These are phyloP conservation scores for Lepidurus couesii DNA, from an alignment of 1,140 invertebrate genomes.

Conservation along the genomic window DNA sequence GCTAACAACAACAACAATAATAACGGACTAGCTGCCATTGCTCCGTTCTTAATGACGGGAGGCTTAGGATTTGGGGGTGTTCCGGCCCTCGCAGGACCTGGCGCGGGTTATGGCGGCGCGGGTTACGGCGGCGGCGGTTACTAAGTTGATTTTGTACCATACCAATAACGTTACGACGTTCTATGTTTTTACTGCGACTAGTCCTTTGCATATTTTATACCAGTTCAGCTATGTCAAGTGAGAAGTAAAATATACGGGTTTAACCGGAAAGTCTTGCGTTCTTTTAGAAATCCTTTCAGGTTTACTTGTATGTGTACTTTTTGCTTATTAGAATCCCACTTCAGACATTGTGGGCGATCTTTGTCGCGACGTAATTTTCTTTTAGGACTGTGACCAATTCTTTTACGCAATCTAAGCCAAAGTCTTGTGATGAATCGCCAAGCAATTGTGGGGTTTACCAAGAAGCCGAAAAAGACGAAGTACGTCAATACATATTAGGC, in stretches of 20 bases:
- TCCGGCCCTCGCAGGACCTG: background rate
- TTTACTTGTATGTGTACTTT: no score
- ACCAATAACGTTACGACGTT: background rate
- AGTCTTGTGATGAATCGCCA: background rate
- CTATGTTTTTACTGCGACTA: background rate
- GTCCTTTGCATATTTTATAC: slow-evolving; percentile 7
- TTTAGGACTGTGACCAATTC: background rate
- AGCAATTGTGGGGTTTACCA: background rate
- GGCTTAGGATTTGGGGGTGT: background rate
- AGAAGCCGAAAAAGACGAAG: background rate
- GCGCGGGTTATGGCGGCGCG: background rate
- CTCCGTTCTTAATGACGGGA: background rate
- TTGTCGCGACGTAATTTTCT: no score
- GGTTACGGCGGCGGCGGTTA: background rate
- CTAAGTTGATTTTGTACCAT: background rate
- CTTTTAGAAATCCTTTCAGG: no score
- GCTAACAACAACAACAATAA: background rate
- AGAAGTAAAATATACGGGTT: background rate
- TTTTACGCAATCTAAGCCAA: background rate
- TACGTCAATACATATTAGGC: background rate
- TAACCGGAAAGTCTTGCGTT: background rate
- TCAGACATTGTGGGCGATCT: no score
- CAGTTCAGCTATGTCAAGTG: background rate
- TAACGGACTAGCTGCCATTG: background rate
- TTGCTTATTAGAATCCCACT: no score